Evolutionary conservation across 2,797 vertebrate species (phyloP).

Genomic region (Thripadectes ignobilis): DNA sequence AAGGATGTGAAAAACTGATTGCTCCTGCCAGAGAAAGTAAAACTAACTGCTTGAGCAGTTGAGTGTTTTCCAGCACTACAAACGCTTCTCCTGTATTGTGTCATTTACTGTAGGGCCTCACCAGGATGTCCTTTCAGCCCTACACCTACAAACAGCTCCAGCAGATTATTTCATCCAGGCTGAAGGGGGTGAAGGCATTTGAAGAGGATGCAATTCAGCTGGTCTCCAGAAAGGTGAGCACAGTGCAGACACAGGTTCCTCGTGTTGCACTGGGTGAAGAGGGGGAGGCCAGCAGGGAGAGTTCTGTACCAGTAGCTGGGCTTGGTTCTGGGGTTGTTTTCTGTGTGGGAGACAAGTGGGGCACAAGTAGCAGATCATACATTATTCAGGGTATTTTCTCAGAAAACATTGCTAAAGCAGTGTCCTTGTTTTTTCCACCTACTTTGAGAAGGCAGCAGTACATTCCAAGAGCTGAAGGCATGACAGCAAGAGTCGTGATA

Average conservation of each 20-base stretch:
- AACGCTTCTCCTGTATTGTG: not conserved
- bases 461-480: slow-evolving; percentile 17
- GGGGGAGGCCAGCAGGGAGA: not conserved
- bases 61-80: not conserved
- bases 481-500: not conserved
- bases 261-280: not conserved
- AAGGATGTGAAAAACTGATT: not conserved
- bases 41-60: not conserved
- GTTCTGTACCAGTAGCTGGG: not conserved
- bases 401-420: not conserved
- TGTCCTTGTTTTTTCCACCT: not conserved
- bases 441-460: not conserved
- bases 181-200: slow-evolving; percentile 88
- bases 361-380: not conserved
- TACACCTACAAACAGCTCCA: slow-evolving; percentile 94
- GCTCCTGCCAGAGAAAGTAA: not conserved
- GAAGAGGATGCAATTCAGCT: slow-evolving; percentile 94
- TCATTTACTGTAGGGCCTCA: slow-evolving; percentile 84
- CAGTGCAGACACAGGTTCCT: not conserved
- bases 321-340: not conserved
- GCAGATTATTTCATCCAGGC: slow-evolving; percentile 89
- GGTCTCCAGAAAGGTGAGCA: slow-evolving; percentile 89
- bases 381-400: not conserved
- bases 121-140: slow-evolving; percentile 96
- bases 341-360: not conserved